A percentile compares a stretch with the other conserved stretches of the same genome.
Conservation (phyloP, 2,113 vertebrate species). For the Gallinago paraguaiae region DNA sequence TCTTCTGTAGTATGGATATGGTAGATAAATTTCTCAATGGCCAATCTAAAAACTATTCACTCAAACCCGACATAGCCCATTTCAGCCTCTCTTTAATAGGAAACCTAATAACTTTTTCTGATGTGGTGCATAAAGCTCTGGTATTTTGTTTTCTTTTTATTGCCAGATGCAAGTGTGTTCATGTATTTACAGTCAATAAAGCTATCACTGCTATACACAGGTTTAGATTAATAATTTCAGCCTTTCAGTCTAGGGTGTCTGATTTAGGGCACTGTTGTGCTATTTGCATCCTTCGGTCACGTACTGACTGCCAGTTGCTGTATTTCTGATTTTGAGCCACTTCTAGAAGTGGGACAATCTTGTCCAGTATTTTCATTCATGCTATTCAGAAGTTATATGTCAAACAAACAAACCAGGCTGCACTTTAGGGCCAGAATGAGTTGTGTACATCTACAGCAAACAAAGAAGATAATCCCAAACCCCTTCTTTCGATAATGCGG, state of each 20-base stretch:
- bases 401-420: not conserved
- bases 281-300: not conserved
- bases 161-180: not conserved
- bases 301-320: not conserved
- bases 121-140: conserved; percentile 53
- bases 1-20: conserved; percentile 39
- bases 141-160: conserved; percentile 63
- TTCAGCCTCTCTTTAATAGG: conserved; percentile 48
- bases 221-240: conserved; percentile 39
- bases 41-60: conserved; percentile 51
- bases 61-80: conserved; percentile 46
- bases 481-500: not conserved
- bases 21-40: conserved; percentile 62
- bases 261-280: not conserved
- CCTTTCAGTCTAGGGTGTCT: not conserved
- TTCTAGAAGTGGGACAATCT: not conserved
- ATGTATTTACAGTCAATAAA: conserved; percentile 54
- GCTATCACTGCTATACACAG: not conserved
- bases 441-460: not conserved
- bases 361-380: not conserved
- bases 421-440: not conserved
- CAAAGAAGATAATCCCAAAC: not conserved
- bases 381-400: not conserved
- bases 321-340: not conserved
- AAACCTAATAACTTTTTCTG: conserved; percentile 60